Evolutionary conservation across 2,797 vertebrate species (phyloP).

Genomic region (Phoebastria nigripes): DNA sequence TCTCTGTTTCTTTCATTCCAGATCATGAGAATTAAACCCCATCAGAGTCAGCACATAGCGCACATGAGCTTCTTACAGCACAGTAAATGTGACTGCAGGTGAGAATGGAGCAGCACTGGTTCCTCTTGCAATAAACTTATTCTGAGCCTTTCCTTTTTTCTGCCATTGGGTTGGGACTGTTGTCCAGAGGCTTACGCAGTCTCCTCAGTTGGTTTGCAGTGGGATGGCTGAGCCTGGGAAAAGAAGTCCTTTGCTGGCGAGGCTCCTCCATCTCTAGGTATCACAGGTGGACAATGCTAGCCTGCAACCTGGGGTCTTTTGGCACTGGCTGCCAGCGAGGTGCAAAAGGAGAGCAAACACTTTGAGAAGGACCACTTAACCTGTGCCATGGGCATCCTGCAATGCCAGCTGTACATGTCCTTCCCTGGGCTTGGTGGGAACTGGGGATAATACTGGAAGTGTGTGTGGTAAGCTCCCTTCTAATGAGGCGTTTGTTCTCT

Average conservation of each 20-base stretch:
- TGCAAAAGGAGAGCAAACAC: neutral
- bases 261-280: neutral
- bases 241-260: neutral
- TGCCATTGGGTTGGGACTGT: slow-evolving; percentile 8
- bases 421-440: neutral
- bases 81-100: slow-evolving; percentile 97
- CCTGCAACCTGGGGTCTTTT: neutral
- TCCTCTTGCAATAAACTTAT: neutral
- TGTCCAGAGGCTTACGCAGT: neutral
- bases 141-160: slow-evolving; percentile 8
- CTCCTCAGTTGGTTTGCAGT: neutral
- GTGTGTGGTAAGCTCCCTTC: neutral
- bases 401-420: neutral
- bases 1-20: slow-evolving; percentile 73
- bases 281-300: neutral
- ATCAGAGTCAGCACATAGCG: slow-evolving; percentile 84
- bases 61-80: slow-evolving; percentile 97
- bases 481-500: slow-evolving; percentile 65
- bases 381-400: neutral
- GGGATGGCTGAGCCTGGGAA: neutral
- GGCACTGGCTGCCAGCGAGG: neutral
- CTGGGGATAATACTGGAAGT: neutral
- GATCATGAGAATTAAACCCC: slow-evolving; percentile 93
- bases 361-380: neutral
- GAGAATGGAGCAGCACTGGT: slow-evolving; percentile 68